Evolutionary conservation across 1,140 invertebrate species (phyloP), one percentile per base, ranked within the genome.

Genomic region (Drosophila asahinai): DNA sequence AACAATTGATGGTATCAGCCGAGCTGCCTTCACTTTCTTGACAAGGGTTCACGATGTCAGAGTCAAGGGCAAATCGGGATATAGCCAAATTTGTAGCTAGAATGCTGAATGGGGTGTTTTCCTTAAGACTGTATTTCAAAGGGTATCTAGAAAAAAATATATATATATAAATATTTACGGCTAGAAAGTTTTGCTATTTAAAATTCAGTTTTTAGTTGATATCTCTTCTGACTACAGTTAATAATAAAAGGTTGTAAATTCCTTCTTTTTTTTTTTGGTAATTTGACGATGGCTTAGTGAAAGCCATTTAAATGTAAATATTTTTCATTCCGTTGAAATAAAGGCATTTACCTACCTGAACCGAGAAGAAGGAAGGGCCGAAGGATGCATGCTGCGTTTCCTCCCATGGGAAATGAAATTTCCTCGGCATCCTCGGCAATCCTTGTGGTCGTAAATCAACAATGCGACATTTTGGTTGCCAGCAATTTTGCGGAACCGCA

Each of bases 1-100:
- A 71, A 71, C 67, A 68, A 71, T 71, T 57, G 67, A 71, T 71
- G 67, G 67, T 68, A 71, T 71, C 67, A 68, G 45, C 33, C 15
- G 36, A 49, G 49, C 38, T 36, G 64, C 40, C 27, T 48, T 48
- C 42, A 52, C 64, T 22, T 47, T 55, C 63, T 47, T 71, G 67
- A 71, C 67, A 68, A 71, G 67, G 67, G 67, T 68, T 55, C 64
- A 33, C 22, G 27, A 33, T 30, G 40, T 38, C 38, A 45, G 62
- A 49, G n/a, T 55, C 67, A 67, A 67, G 67, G 67, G n/a, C 48
- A 67, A 55, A 30, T 40, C 48, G 27, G 14, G 12, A 27, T 40
- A 67, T 43, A 22, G 51, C 12, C 25, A 33, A 64, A 42, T 57
- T 64, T 36, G 36, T 47, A 60, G 12, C 22, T 12, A 14, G 2